Conservation (phyloP, 2,797 vertebrate genomes). For the Sardinella longiceps region DNA sequence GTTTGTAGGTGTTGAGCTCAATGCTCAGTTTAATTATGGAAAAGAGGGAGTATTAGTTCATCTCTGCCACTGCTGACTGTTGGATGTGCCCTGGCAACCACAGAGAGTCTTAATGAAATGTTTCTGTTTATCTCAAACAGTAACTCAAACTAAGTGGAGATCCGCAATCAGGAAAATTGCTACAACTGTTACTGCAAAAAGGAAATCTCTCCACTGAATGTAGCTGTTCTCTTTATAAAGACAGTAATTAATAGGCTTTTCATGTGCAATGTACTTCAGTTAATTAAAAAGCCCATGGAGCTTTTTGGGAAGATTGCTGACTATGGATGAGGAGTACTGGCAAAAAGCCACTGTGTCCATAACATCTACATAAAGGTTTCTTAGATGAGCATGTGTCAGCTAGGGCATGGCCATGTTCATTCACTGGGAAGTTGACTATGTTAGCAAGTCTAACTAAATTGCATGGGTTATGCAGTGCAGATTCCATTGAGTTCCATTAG, state of each 20-base stretch:
- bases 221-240: background rate
- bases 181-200: slow-evolving; percentile 7
- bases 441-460: slow-evolving; percentile 15
- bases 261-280: slow-evolving; percentile 8
- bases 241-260: background rate
- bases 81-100: background rate
- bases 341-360: slow-evolving; percentile 12
- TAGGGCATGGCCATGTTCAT: background rate
- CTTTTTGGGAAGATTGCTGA: slow-evolving; percentile 11
- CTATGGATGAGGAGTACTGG: background rate
- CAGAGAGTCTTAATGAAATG: background rate
- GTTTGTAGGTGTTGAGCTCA: background rate
- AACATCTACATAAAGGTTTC: background rate
- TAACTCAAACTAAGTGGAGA: background rate
- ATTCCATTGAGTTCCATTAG: slow-evolving; percentile 63
- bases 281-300: background rate
- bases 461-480: slow-evolving; percentile 17
- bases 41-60: background rate
- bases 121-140: background rate
- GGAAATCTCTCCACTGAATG: background rate
- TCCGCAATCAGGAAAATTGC: background rate
- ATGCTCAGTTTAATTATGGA: background rate
- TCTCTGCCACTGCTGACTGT: background rate
- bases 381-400: slow-evolving; percentile 5
- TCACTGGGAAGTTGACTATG: background rate